Evolutionary conservation across 2,113 vertebrate species (phyloP).

Genomic region (Seriola quinqueradiata): DNA sequence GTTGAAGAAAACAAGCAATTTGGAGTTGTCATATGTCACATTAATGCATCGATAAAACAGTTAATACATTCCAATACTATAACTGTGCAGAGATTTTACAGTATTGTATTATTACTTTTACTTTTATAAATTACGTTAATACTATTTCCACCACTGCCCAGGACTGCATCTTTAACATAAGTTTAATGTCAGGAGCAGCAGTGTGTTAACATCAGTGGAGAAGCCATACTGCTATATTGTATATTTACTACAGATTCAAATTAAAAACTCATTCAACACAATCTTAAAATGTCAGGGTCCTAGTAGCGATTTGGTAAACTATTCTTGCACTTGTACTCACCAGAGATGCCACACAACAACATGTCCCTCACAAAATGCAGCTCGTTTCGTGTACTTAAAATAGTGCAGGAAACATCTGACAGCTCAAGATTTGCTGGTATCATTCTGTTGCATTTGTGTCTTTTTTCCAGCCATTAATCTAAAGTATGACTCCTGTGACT

Average conservation of each 20-base stretch:
- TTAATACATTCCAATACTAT: not conserved
- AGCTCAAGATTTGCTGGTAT: conserved; percentile 32
- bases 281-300: conserved; percentile 3
- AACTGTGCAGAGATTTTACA: not conserved
- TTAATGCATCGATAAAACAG: not conserved
- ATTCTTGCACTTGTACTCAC: not conserved
- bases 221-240: not conserved
- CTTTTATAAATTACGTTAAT: not conserved
- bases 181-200: not conserved
- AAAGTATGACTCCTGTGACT: not conserved
- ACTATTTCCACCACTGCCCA: not conserved
- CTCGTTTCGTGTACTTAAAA: conserved; percentile 39
- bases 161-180: not conserved
- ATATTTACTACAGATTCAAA: not conserved
- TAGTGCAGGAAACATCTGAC: conserved; percentile 60
- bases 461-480: conserved; percentile 11
- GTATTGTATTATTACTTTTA: not conserved
- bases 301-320: not conserved
- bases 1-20: not conserved
- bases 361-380: conserved; percentile 40
- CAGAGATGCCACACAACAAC: conserved; percentile 7
- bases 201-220: not conserved
- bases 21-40: too few relatives aligned
- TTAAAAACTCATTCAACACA: not conserved
- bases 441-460: conserved; percentile 30